phyloP scores from a whole-genome alignment of 53 echinoderm and acorn worm species.

The Henricia sp. region DNA sequence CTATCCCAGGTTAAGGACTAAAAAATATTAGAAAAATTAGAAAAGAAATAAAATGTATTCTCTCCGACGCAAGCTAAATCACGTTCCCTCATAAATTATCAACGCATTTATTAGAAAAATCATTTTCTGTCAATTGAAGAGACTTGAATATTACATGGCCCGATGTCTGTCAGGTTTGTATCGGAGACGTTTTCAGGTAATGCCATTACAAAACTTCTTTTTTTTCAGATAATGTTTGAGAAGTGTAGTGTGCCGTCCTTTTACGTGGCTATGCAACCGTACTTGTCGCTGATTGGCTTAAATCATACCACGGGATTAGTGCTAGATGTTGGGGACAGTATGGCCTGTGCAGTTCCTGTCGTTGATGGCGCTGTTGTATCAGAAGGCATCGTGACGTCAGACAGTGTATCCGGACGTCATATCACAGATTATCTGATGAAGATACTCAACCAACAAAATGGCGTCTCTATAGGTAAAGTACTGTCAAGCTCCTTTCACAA shows the following conservation, averaged over 20 bases:
- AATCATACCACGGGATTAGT: slow-evolving; percentile 87
- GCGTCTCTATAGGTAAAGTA: slow-evolving; percentile 32
- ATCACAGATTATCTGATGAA: slow-evolving; percentile 54
- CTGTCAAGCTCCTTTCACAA: too few species aligned
- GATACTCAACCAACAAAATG: slow-evolving; percentile 34
- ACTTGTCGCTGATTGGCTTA: slow-evolving; percentile 70
- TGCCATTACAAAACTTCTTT: too few species aligned
- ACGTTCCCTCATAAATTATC: too few species aligned
- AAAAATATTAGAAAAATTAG: too few species aligned
- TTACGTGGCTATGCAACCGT: slow-evolving; percentile 85
- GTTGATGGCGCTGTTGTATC: slow-evolving; percentile 32
- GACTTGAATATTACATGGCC: too few species aligned
- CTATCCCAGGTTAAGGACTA: too few species aligned
- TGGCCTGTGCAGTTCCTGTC: slow-evolving; percentile 84
- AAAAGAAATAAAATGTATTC: too few species aligned
- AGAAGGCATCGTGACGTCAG: slow-evolving; percentile 14
- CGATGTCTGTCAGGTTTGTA: too few species aligned
- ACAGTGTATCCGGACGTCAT: slow-evolving; percentile 41
- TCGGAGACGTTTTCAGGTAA: too few species aligned
- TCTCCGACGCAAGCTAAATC: too few species aligned
- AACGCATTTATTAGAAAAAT: too few species aligned
- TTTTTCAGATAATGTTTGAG: slow-evolving; percentile 83
- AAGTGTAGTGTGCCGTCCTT: slow-evolving; percentile 82
- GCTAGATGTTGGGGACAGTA: slow-evolving; percentile 83
- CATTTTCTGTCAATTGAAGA: too few species aligned